These are phyloP conservation scores for Muraenolepis orangiensis DNA, from an alignment of 2,797 vertebrate genomes.

Conservation along the genomic window DNA sequence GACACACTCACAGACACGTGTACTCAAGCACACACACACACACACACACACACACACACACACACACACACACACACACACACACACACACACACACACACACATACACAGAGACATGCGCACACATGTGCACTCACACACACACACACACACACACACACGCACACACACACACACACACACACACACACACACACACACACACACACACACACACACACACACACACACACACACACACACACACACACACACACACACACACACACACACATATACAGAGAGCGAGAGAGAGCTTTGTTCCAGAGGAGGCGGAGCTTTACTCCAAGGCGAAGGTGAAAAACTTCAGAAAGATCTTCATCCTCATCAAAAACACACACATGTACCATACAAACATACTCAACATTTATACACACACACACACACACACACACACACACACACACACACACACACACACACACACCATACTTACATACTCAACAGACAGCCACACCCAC, in stretches of 20 bases:
- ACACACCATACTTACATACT: background rate
- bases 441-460: constrained; percentile 4
- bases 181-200: constrained; percentile 3
- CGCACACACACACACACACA: constrained; percentile 11
- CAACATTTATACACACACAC: constrained; percentile 65
- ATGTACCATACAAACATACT: too few species aligned
- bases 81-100: constrained; percentile 12
- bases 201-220: constrained; percentile 1
- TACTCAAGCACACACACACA: constrained; percentile 13
- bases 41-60: background rate
- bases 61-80: constrained; percentile 1
- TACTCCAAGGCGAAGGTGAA: too few species aligned
- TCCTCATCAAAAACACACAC: constrained; percentile 40
- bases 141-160: background rate
- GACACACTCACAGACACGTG: background rate
- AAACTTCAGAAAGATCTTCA: background rate
- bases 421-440: constrained; percentile 39
- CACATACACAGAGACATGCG: too few species aligned
- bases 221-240: constrained; percentile 7
- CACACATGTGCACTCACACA: too few species aligned
- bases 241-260: constrained; percentile 8
- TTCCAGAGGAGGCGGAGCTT: background rate
- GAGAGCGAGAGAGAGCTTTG: background rate
- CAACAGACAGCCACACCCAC: constrained; percentile 3
- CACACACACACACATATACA: background rate